A percentile compares a stretch with the other conserved stretches of the same genome.
Conservation (phyloP, 30 jellyfish, hydroid and myxozoan genomes). For the Catostylus mosaicus region DNA sequence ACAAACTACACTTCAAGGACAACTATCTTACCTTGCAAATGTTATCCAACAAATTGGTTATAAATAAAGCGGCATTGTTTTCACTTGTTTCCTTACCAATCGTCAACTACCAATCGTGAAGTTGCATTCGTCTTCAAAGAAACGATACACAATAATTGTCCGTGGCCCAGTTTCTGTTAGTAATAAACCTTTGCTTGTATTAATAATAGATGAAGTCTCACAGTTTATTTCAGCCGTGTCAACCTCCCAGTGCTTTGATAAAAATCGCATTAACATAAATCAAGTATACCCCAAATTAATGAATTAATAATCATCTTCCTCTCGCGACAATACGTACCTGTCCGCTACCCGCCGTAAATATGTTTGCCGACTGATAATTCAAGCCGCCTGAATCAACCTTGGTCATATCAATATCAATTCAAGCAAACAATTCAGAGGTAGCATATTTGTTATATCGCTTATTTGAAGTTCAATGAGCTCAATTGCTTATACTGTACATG, state of each 20-base stretch:
- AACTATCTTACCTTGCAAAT: too few relatives aligned
- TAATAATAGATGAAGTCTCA: not conserved
- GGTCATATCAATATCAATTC: too few relatives aligned
- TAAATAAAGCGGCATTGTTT: too few relatives aligned
- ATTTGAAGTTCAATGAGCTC: too few relatives aligned
- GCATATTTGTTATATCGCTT: too few relatives aligned
- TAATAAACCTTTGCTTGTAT: not conserved
- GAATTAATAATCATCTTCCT: not conserved
- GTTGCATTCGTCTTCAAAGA: not conserved
- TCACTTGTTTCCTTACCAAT: too few relatives aligned
- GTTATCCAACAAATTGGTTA: too few relatives aligned
- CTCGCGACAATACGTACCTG: slow-evolving; percentile 6
- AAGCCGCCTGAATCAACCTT: not conserved
- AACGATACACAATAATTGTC: not conserved
- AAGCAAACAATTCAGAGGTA: too few relatives aligned
- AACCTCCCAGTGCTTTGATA: not conserved
- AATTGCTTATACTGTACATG: too few relatives aligned
- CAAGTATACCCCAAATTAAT: slow-evolving; percentile 18
- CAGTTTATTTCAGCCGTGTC: not conserved
- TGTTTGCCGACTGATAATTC: not conserved
- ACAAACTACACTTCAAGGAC: too few relatives aligned
- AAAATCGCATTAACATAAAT: not conserved
- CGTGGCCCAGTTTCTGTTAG: not conserved
- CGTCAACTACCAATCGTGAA: not conserved
- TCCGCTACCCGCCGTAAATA: slow-evolving; percentile 13